Evolutionary conservation across 1,140 invertebrate genomes (phyloP).

Genomic region (Neodiprion pinetum): DNA sequence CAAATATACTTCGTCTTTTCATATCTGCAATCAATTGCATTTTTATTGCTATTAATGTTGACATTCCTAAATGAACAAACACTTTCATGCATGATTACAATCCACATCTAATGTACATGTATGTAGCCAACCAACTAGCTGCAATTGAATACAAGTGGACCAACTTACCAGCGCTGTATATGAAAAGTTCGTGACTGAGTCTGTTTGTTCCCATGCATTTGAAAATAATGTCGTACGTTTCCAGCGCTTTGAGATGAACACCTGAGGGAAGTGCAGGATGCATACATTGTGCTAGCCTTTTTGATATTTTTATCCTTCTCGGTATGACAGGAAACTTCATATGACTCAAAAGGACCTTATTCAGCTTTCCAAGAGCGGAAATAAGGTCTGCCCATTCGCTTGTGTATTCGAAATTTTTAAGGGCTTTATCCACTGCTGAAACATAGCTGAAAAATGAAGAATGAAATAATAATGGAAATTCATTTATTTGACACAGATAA

Average conservation of each 20-base stretch:
- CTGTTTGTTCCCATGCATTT: constrained; percentile 87
- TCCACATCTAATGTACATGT: too few species aligned
- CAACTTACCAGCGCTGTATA: constrained; percentile 77
- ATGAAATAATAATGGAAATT: not conserved
- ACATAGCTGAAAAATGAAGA: constrained; percentile 67
- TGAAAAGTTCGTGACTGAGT: constrained; percentile 85
- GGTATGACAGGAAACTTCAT: constrained; percentile 91
- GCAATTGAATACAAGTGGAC: too few species aligned
- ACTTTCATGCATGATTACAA: too few species aligned
- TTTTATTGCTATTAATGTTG: too few species aligned
- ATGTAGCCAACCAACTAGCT: too few species aligned
- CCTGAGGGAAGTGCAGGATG: constrained; percentile 91
- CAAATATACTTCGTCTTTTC: too few species aligned
- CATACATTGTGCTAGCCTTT: constrained; percentile 93
- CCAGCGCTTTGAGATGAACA: constrained; percentile 92
- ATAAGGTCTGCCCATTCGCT: constrained; percentile 97
- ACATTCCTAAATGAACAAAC: too few species aligned
- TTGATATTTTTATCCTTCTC: constrained; percentile 88
- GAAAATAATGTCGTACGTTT: constrained; percentile 94
- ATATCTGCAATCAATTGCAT: too few species aligned
- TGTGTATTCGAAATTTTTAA: constrained; percentile 93
- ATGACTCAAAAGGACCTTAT: constrained; percentile 83
- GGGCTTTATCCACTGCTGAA: constrained; percentile 84
- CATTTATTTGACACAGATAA: too few species aligned
- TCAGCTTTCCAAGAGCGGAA: constrained; percentile 89